A percentile compares a stretch with the other conserved stretches of the same genome.
phyloP scores from a whole-genome alignment of 2,888 invertebrate genomes.

The Alentia gelatinosa region DNA sequence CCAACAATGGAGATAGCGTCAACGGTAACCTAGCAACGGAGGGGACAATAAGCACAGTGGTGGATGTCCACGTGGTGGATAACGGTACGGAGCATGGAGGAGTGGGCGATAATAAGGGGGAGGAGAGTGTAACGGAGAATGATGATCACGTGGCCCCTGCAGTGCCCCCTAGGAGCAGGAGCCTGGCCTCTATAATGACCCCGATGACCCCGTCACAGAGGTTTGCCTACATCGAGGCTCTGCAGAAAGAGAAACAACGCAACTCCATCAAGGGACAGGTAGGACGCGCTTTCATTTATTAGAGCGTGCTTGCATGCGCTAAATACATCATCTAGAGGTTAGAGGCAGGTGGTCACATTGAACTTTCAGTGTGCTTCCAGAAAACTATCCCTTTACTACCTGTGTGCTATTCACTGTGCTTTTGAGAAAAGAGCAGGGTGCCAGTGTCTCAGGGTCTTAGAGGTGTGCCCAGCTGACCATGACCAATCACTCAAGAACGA shows the following conservation, averaged over 20 bases:
- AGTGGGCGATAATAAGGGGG: background rate
- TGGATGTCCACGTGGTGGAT: background rate
- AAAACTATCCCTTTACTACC: too few species aligned
- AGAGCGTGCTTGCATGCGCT: too few species aligned
- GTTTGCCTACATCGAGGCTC: constrained; percentile 36
- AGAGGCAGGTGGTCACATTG: too few species aligned
- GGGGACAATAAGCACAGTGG: background rate
- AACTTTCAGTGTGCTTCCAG: too few species aligned
- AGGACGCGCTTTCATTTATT: background rate
- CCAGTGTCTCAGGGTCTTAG: too few species aligned
- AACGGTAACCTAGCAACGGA: constrained; percentile 7
- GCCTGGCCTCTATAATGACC: background rate
- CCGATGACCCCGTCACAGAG: constrained; percentile 34
- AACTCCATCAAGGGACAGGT: constrained; percentile 37
- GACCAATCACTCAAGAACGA: too few species aligned
- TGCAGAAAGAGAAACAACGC: constrained; percentile 27
- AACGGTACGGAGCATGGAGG: background rate
- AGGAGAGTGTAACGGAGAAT: background rate
- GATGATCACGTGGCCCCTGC: background rate
- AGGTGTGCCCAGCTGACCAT: too few species aligned
- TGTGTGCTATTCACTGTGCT: too few species aligned
- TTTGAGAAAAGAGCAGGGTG: too few species aligned
- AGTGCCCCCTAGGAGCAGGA: background rate
- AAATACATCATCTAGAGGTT: too few species aligned
- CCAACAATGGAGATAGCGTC: constrained; percentile 3